Conservation (phyloP, 2,888 invertebrate genomes). For the Cabera pusaria region DNA sequence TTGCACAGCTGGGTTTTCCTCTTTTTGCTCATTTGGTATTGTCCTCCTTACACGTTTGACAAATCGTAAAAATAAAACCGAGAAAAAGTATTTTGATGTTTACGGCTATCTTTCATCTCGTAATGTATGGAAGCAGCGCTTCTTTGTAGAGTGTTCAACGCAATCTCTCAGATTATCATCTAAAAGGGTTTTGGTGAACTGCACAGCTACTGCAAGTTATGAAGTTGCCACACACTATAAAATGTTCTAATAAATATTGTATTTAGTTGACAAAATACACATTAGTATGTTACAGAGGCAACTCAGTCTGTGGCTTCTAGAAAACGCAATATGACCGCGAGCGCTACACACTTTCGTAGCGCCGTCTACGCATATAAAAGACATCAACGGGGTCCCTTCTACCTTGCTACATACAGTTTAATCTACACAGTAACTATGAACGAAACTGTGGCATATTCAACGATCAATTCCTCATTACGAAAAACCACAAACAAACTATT, state of each 20-base stretch:
- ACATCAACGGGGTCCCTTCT: slow-evolving; percentile 58
- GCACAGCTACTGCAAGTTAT: no score
- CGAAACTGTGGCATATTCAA: slow-evolving; percentile 1
- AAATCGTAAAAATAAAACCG: no score
- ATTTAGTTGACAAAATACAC: no score
- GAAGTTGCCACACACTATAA: slow-evolving; percentile 9
- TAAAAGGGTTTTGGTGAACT: slow-evolving; percentile 7
- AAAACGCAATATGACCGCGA: slow-evolving; percentile 38
- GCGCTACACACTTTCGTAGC: slow-evolving; percentile 46
- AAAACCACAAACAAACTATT: slow-evolving; percentile 18
- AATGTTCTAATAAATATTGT: background rate
- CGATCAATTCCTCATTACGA: slow-evolving; percentile 26
- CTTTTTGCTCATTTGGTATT: slow-evolving; percentile 6
- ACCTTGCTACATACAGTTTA: no score
- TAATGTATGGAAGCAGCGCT: slow-evolving; percentile 2
- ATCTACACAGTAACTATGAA: no score
- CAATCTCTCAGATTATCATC: slow-evolving; percentile 3
- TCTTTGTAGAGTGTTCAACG: slow-evolving; percentile 10
- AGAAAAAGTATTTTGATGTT: no score
- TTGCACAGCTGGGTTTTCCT: slow-evolving; percentile 18
- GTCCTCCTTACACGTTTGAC: no score
- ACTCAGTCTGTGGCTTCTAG: slow-evolving; percentile 27
- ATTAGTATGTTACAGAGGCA: background rate
- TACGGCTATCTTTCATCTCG: slow-evolving; percentile 3
- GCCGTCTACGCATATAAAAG: slow-evolving; percentile 59